Evolutionary conservation across 2,113 vertebrate species (phyloP), one percentile per base, ranked within the genome.

Genomic region (Sula dactylatra): DNA sequence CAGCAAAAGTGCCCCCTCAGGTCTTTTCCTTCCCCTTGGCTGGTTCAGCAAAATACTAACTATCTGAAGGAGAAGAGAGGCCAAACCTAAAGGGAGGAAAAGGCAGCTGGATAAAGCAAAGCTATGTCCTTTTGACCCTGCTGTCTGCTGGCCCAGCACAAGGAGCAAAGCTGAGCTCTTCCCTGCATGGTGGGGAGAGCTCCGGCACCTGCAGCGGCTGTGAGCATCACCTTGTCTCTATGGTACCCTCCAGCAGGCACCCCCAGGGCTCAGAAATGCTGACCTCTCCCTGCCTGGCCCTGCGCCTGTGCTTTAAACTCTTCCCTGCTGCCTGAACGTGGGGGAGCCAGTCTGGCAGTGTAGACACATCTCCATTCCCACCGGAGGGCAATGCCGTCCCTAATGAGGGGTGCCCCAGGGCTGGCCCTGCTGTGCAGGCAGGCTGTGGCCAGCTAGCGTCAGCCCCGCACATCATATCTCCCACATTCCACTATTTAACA

Each of bases 341-440:
- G 21, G 18, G 26, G 20, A 89, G 40, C 36, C 0, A 0, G 29
- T 65, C 17, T 20, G 4, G 0, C 0, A 0, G 34, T 19, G 36
- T 0, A 24, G 73, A 55, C 20, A 34, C 19, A 19, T 5, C 49
- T 73, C 55, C 69, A 32, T 36, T 50, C 47, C 54, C 76, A 22
- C 5, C 0, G 1, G 52, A 71, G 38, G 56, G 29, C 81, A 61
- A 26, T 20, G n/a, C 0, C 0, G 72, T 12, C 32, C 22, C 44
- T 42, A 26, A 5, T 29, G n/a, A 26, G 19, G 26, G 50, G 1
- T 31, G 34, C 11, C 34, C 61, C 54, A 22, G 31, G 36, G 65
- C 64, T 50, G 47, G 32, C 16, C 19, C 54, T 19, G 31, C 66
- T 44, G 55, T 40, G 61, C 79, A 85, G 36, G 29, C 40, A 22